Evolutionary conservation across 2,797 vertebrate genomes (phyloP).

Genomic region (Sebastes baramenuke): DNA sequence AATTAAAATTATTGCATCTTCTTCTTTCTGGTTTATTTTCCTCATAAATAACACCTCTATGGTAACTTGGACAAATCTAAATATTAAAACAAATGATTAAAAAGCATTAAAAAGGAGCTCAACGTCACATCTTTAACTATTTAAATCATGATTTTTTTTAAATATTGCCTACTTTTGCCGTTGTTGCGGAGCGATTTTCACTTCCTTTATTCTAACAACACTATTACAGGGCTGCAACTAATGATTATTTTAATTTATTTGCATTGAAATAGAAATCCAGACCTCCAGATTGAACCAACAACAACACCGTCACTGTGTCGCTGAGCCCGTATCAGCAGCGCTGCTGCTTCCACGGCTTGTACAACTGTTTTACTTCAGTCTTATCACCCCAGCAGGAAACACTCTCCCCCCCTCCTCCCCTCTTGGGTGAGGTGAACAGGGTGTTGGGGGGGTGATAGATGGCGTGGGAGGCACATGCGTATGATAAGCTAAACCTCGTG

Average conservation of each 20-base stretch:
- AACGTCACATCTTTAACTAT: background rate
- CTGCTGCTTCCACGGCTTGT: background rate
- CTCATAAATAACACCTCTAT: background rate
- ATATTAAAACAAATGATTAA: background rate
- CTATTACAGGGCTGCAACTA: background rate
- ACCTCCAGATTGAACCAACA: background rate
- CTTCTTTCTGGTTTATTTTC: background rate
- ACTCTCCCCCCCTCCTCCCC: background rate
- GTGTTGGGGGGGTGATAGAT: conserved; percentile 9
- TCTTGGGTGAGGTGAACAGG: conserved; percentile 40
- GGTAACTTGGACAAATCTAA: background rate
- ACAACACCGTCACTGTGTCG: background rate
- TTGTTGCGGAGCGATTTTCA: background rate
- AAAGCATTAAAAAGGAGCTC: background rate
- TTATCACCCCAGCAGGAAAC: conserved; percentile 35
- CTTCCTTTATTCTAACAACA: background rate
- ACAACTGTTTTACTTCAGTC: conserved; percentile 49
- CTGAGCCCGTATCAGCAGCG: background rate
- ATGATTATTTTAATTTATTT: background rate
- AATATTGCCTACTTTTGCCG: background rate
- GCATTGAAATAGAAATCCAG: background rate
- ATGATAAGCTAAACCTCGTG: conserved; percentile 70
- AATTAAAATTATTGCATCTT: background rate
- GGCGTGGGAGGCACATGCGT: conserved; percentile 50
- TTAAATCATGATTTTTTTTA: background rate